These are phyloP conservation scores for Holacanthella duospinosa DNA, from an alignment of 2,888 invertebrate genomes.

Conservation along the genomic window DNA sequence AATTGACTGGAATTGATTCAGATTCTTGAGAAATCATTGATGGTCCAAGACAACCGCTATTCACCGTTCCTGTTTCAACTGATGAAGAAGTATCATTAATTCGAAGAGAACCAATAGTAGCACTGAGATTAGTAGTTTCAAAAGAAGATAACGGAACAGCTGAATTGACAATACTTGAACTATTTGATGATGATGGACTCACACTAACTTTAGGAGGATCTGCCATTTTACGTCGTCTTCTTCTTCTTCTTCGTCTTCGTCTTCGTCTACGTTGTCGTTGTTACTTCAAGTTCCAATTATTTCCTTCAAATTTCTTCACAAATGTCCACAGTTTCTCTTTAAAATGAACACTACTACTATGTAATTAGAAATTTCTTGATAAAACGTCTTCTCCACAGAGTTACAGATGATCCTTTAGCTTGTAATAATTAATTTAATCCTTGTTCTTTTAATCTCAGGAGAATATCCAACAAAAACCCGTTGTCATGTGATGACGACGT, in stretches of 20 bases:
- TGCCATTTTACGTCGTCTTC: constrained; percentile 9
- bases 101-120: not conserved
- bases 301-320: no score
- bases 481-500: not conserved
- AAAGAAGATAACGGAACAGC: no score
- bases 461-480: not conserved
- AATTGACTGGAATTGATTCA: not conserved
- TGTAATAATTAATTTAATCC: no score
- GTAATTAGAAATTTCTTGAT: no score
- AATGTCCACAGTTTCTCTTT: no score
- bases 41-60: constrained; percentile 12
- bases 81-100: not conserved
- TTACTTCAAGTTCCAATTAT: not conserved
- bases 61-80: no score
- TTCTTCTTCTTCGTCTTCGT: not conserved
- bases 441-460: not conserved
- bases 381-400: no score
- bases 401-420: no score
- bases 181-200: not conserved
- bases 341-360: no score
- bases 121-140: not conserved
- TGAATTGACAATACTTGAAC: no score
- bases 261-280: no score
- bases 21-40: not conserved
- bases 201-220: not conserved